Evolutionary conservation across 2,888 invertebrate genomes (phyloP), one percentile per base, ranked within the genome.

Genomic region (Sphecodes monilicornis): DNA sequence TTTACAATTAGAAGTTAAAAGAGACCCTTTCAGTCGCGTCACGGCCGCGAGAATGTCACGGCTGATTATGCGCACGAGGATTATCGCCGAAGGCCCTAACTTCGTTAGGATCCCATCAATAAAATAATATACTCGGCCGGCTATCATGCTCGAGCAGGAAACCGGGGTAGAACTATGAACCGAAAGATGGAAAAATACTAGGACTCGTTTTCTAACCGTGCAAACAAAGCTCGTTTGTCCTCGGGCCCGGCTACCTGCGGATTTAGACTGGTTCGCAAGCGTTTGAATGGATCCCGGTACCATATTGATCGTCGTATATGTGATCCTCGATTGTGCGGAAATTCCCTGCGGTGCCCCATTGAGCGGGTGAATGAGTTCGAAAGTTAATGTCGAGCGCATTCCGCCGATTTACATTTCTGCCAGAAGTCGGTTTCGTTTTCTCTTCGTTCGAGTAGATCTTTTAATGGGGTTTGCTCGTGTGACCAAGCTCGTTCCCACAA

Each of bases 81-180:
- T 82, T 76, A 74, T 83, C 78, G 46, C 54, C 85, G 73, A 76
- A 66, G 80, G 69, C 75, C 66, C 71, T 60, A 66, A 72, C 75
- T 57, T 43, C n/a, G 66, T 54, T 50, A 87, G 80, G 74, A 82
- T 75, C 57, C 74, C 68, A 36, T 32, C 78, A 76, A 77, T 85
- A 88, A 90, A 85, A 88, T 88, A 88, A 78, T 90, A 57, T 26
- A 83, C 88, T 70, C n/a, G 41, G 41, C 54, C 18, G 46, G 77
- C 78, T 66, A 75, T 75, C 26, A 22, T 29, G 41, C 77, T 32
- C 73, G 43, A 13, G 3, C 57, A 73, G 60, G 68, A 36, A 74
- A n/a, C 54, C n/a, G 29, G 75, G 73, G 72, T 36, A 57, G 41
- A 60, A 71, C 80, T 57, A 36, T n/a, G 76, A 57, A 54, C 43